Percentiles rank a stretch among this genome's conserved stretches.
phyloP scores from a whole-genome alignment of 2,113 vertebrate species.

The Chlamydotis undulata region DNA sequence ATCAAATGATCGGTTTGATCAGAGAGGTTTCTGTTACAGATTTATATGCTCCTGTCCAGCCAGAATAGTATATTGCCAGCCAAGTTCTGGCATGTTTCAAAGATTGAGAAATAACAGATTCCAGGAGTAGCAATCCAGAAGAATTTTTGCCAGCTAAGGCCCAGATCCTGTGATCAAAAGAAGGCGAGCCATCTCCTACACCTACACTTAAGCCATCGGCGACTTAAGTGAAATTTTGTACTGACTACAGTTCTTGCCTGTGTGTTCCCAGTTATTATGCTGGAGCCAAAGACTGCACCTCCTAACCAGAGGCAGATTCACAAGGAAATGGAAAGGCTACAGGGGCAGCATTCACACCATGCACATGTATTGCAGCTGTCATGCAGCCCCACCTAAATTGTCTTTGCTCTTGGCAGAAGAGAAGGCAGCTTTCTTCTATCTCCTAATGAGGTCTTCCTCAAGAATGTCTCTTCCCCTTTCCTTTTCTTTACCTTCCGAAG shows the following conservation, averaged over 20 bases:
- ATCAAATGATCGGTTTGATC: neutral
- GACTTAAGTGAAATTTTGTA: neutral
- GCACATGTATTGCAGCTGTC: neutral
- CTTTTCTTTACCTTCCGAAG: neutral
- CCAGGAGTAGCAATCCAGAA: neutral
- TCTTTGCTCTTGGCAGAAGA: neutral
- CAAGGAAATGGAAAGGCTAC: neutral
- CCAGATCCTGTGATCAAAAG: neutral
- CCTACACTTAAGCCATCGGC: neutral
- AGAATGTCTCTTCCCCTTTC: neutral
- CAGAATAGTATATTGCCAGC: neutral
- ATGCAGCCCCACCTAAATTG: neutral
- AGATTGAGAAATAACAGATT: conserved; percentile 12
- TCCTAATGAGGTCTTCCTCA: neutral
- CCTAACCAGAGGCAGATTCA: neutral
- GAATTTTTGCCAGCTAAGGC: neutral
- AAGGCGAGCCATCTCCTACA: neutral
- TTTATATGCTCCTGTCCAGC: neutral
- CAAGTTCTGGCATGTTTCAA: neutral
- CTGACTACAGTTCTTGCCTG: neutral
- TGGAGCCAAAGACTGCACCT: neutral
- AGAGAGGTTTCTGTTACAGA: neutral
- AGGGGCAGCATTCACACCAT: neutral
- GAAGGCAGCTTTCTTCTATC: neutral
- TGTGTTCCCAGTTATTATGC: neutral